Evolutionary conservation across 2,113 vertebrate species (phyloP), one percentile per base, ranked within the genome.

Genomic region (Panthera leo): DNA sequence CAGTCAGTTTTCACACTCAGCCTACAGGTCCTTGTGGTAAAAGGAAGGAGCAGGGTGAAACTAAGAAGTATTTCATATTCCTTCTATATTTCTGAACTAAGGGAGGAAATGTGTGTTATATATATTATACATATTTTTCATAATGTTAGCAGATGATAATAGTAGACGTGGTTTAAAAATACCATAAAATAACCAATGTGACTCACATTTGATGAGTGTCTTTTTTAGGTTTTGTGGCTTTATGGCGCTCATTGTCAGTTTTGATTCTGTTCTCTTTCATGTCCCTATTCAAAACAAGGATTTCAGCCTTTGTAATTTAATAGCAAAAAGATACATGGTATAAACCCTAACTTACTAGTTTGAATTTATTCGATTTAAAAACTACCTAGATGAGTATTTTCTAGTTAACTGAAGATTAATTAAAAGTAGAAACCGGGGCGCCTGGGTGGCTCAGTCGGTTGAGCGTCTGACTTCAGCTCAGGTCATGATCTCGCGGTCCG

Each of bases 211-310:
- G 31, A 48, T 67, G 73, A 21, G 85, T 95, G 53, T 95, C n/a
- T 70, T 95, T 51, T 84, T 88, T 55, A 80, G 85, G 18, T 85
- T 78, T 91, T 95, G 42, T 94, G 70, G n/a, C 19, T 89, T 95
- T 95, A 36, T 3, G 84, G 6, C 84, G 51, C 68, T 95, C 51
- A 11, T 65, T 89, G 21, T 76, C 83, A 92, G 23, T 96, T 94
- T 96, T 96, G n/a, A 91, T 92, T 94, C 9, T 90, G 0, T 92
- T 89, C 78, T 79, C 58, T 96, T 96, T 94, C 34, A 84, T 90
- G 63, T 63, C 79, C 91, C 95, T 95, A 51, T 75, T 96, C 61
- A 91, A 58, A 93, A 93, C 82, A 93, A 48, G 82, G 76, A 19
- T 39, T 48, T 95, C 39, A 58, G 13, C n/a, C 29, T 85, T 21